Base-by-base conservation (phyloP, 2,797 vertebrate species). In the Manis javanica region DNA sequence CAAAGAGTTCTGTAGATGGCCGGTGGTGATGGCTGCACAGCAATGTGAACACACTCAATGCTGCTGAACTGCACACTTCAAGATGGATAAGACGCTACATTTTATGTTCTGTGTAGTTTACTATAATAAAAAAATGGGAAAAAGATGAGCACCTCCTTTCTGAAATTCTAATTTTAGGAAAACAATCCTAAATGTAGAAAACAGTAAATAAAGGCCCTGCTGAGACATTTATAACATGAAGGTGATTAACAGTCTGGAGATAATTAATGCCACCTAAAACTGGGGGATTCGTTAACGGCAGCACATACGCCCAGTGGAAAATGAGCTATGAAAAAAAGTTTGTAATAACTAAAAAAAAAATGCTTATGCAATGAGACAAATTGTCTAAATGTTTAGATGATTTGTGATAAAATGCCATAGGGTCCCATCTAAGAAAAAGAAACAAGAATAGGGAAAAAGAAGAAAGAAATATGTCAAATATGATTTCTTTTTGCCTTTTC, bases 281-380 rank as follows among this genome's bases (percentile, higher is more conserved):
- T 15, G 34, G 51, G 39, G 55, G 15, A 9, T 34, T 1, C 1
- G 7, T 5, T 72, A 59, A 10, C 7, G 0, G 63, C 0, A 24
- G 19, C 19, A 23, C 31, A 42, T 12, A 21, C 7, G 8, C 16
- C 37, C 63, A 2, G 1, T 8, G 34, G 34, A 37, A 42, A 84
- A 79, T 34, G 7, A 55, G n/a, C 63, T 49, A 34, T 31, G 13
- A 29, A 46, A 42, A 64, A 71, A 71, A 61, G 18, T 64, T 7
- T 59, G 24, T 64, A 26, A 53, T 29, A 42, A 34, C 16, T 15
- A 68, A 49, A 49, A 19, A 49, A 19, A 72, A 90, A 69, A 59
- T 15, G 63, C 16, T 61, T 34, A 66, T 16, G 39, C 7, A 24
- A 66, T 53, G 10, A 79, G 42, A 68, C 2, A 37, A 64, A 49